Conservation (phyloP, 2,113 vertebrate species). For the Myxocyprinus asiaticus region DNA sequence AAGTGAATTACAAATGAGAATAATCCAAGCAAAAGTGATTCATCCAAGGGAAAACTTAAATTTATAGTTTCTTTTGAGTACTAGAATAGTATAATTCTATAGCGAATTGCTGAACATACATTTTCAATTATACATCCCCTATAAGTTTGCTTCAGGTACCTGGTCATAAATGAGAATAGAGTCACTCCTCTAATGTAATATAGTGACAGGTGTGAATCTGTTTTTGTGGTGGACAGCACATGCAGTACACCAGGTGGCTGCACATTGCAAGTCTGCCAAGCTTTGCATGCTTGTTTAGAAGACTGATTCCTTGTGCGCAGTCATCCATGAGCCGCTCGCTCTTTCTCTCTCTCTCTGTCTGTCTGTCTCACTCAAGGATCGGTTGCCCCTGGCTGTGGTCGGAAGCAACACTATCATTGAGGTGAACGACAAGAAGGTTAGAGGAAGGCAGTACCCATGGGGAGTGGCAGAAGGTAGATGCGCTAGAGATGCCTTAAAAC, state of each 20-base stretch:
- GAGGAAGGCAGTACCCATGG: conserved; percentile 98
- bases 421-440: conserved; percentile 91
- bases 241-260: background rate
- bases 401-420: conserved; percentile 98
- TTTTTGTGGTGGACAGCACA: background rate
- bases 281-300: background rate
- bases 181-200: too few species aligned
- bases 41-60: too few species aligned
- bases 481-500: background rate
- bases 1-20: too few species aligned
- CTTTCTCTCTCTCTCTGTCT: background rate
- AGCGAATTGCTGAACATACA: too few species aligned
- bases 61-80: too few species aligned
- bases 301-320: background rate
- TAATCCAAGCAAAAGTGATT: too few species aligned
- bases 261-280: background rate
- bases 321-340: background rate
- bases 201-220: too few species aligned
- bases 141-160: too few species aligned
- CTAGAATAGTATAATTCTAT: too few species aligned
- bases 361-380: conserved; percentile 77
- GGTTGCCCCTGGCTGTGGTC: conserved; percentile 96
- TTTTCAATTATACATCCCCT: too few species aligned
- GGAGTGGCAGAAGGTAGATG: conserved; percentile 94
- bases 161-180: too few species aligned